Base-by-base conservation (phyloP, 2,888 invertebrate genomes). In the Antheraea assamensis region DNA sequence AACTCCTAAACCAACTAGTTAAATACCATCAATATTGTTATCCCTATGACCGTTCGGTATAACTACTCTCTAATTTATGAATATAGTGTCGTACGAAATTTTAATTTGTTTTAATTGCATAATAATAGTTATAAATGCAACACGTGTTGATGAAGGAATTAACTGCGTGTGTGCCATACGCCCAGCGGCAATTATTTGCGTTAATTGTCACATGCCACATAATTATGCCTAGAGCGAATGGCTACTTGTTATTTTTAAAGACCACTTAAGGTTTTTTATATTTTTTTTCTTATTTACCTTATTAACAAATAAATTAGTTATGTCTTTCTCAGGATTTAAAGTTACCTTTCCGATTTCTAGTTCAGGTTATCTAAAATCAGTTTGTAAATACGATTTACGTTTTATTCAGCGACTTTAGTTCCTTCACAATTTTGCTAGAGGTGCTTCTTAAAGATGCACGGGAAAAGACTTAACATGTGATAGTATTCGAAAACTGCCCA, bases 51-150 rank as follows among this genome's bases (percentile, higher is more conserved):
- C 7, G 8, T 15, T 58, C 58, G 5, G 7, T 58, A 55, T n/a
- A n/a, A 10, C 58, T 21, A 58, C 61, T 61, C 61, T 61, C 61
- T 61, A 61, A 61, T 61, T 61, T 61, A 61, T 61, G 61, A 27
- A 24, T 10, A 21, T 52, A 52, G 21, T 52, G 17, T 61, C 10
- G 27, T 61, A 19, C 27, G 24, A 61, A 61, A 15, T 13, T 61
- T 27, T 7, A n/a, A 24, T 58, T 19, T 61, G 27, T 27, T 24
- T 61, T 27, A 27, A 61, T 61, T 27, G 13, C 61, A 4, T 15
- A 27, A 61, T 61, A 27, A 5, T 61, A 27, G 15, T 61, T 61
- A 61, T 27, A 4, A 61, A 61, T 61, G 61, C 61, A 15, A 61
- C 58, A 58, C 58, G 58, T n/a, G 58, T 58, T 58, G 58, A n/a